Base-by-base conservation (phyloP, 2,797 vertebrate genomes). In the Eptatretus atami region DNA sequence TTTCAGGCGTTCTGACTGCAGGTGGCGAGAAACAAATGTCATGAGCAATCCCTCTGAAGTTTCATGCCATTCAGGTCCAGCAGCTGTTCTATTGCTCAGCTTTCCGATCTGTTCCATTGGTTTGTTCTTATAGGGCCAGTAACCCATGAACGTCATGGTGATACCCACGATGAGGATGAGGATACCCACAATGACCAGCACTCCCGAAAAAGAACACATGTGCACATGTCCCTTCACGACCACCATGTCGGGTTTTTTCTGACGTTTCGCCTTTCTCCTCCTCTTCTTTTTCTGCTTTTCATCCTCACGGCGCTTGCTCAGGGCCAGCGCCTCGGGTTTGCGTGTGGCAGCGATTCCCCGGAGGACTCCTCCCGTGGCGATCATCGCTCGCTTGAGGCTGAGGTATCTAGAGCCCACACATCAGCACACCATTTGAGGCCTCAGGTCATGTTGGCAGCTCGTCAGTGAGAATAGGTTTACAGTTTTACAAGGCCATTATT, bases 211-310 rank as follows among this genome's bases (percentile, higher is more conserved):
- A 10, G 92, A 98, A 72, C 80, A 85, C 61, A 98, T 74, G 66
- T 95, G 85, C 63, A 98, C 78, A 70, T 92, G 95, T 67, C 92
- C 92, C 69, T 93, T 95, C 69, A 98, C 83, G 64, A 98, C 90
- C 64, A 95, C 79, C 10, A 93, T 86, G 1, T 86, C 92, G 52
- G 87, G 93, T 75, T 85, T 93, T 73, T 81, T 84, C 67, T 83
- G 15, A n/a, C 57, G 57, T 12, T 24, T n/a, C 10, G 57, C 57
- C 57, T 61, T n/a, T 12, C 57, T 61, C 57, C 31, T 44, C 57
- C 24, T n/a, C 15, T 24, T n/a, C 57, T n/a, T 24, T 44, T 44
- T 44, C 31, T 24, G 57, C 15, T 24, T n/a, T 24, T 61, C 15
- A n/a, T n/a, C 15, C 15, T 61, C 57, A 11, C 57, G 57, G 9